Percentiles rank a stretch among this genome's conserved stretches.
Conservation (phyloP, 2,888 invertebrate genomes). For the Thecophora atra region DNA sequence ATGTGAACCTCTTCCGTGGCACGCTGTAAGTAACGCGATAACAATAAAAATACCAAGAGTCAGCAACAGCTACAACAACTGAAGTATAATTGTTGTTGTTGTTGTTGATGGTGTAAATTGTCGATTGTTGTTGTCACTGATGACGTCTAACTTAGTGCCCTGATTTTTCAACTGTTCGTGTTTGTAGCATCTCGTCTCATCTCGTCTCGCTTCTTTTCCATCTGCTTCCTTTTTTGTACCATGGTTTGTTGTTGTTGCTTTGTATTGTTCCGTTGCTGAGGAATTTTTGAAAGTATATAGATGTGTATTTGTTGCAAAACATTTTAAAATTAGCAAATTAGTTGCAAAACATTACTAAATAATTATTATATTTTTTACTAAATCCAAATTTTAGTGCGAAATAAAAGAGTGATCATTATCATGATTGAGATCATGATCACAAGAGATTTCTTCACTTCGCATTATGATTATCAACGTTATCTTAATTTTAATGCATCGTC, state of each 20-base stretch:
- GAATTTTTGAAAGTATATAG: slow-evolving; percentile 16
- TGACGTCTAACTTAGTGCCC: too few relatives aligned
- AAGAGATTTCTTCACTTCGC: background rate
- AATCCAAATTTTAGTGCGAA: background rate
- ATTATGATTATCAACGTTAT: background rate
- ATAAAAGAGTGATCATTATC: background rate
- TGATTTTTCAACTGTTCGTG: background rate
- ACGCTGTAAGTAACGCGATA: slow-evolving; percentile 74
- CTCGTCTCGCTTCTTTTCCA: too few relatives aligned
- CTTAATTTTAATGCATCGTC: background rate
- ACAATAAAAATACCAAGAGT: background rate
- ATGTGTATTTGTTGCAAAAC: background rate
- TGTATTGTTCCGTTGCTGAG: slow-evolving; percentile 2
- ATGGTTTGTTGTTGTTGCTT: background rate
- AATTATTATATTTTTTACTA: background rate
- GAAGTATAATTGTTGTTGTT: background rate
- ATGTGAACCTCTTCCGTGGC: slow-evolving; percentile 83
- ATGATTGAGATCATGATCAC: too few relatives aligned
- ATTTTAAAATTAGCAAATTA: slow-evolving; percentile 35
- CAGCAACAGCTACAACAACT: slow-evolving; percentile 3
- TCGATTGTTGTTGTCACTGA: too few relatives aligned
- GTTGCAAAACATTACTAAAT: too few relatives aligned
- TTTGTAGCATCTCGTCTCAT: background rate
- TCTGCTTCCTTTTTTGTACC: background rate
- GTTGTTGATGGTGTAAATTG: background rate